These are phyloP conservation scores for Oscheius sp. DNA, from an alignment of 2,888 invertebrate species.

Conservation along the genomic window DNA sequence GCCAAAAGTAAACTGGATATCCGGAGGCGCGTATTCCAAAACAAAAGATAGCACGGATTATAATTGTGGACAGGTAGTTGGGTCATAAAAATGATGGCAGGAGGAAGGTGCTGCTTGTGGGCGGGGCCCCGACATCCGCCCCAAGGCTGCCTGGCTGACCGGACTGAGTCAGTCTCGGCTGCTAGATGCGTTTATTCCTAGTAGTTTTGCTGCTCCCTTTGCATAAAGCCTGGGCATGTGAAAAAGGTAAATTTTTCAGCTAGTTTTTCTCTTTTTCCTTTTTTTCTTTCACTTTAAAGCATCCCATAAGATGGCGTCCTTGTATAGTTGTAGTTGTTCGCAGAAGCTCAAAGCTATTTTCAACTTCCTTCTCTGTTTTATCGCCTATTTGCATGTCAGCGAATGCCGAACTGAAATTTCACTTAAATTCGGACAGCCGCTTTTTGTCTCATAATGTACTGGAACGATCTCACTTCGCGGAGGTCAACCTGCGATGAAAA, in stretches of 20 bases:
- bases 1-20: background rate
- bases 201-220: background rate
- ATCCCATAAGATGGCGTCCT: no score
- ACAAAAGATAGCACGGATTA: background rate
- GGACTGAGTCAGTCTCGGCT: conserved; percentile 26
- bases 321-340: no score
- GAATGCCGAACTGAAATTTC: no score
- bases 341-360: no score
- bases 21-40: no score
- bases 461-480: no score
- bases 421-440: background rate
- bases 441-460: no score
- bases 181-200: conserved; percentile 18
- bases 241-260: conserved; percentile 25
- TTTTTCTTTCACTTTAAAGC: background rate
- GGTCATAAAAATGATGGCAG: background rate
- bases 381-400: background rate
- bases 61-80: background rate
- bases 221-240: background rate
- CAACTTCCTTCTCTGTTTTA: background rate
- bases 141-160: conserved; percentile 7
- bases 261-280: no score
- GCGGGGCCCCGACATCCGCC: conserved; percentile 11
- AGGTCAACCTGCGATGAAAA: no score
- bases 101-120: conserved; percentile 25